Evolutionary conservation across 2,113 vertebrate genomes (phyloP).

Genomic region (Addax nasomaculatus): DNA sequence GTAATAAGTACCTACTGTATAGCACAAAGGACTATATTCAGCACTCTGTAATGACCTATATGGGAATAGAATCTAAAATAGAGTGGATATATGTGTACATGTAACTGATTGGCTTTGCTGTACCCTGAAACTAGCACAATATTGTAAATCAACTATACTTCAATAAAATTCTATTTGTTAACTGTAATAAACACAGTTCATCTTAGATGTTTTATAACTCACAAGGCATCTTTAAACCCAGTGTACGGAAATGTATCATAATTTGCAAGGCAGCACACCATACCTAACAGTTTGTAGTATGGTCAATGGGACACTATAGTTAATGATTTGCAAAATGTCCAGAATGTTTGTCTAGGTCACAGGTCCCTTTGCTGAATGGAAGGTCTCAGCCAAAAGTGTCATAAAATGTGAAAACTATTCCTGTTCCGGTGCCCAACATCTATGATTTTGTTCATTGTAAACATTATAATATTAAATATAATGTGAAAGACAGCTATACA

Average conservation of each 20-base stretch:
- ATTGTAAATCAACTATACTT: background rate
- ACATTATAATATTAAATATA: background rate
- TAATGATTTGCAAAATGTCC: background rate
- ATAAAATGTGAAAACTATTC: background rate
- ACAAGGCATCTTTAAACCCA: background rate
- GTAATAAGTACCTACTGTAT: background rate
- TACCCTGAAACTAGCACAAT: background rate
- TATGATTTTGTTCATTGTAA: background rate
- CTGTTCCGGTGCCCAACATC: background rate
- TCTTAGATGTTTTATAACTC: background rate
- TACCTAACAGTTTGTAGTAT: background rate
- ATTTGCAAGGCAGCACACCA: background rate
- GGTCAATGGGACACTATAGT: background rate
- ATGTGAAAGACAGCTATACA: background rate
- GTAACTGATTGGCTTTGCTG: background rate
- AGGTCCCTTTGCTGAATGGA: background rate
- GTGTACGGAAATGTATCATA: background rate
- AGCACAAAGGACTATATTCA: background rate
- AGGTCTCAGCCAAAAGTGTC: background rate
- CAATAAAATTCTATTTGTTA: background rate
- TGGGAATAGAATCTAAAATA: background rate
- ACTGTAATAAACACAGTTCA: background rate
- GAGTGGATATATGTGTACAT: background rate
- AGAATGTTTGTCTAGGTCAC: background rate
- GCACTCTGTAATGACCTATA: background rate